Conservation (phyloP, 1,140 invertebrate genomes). For the Orchesella cincta region DNA sequence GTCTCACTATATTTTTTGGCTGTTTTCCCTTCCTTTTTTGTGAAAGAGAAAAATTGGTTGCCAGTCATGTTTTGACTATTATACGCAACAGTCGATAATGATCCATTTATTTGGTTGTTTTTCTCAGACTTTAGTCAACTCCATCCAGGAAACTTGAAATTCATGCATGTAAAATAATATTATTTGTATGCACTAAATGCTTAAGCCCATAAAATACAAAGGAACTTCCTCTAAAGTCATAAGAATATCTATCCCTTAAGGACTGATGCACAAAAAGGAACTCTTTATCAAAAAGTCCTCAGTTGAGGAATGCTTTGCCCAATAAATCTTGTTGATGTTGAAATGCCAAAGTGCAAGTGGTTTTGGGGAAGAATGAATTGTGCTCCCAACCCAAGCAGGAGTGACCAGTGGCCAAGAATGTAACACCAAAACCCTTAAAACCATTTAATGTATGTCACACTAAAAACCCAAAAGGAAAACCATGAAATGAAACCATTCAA, state of each 20-base stretch:
- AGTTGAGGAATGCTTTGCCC: too few species aligned
- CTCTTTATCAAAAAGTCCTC: too few species aligned
- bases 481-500: not conserved
- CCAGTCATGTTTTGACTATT: conserved; percentile 20
- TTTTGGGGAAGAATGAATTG: too few species aligned
- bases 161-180: too few species aligned
- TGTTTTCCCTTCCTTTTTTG: conserved; percentile 6
- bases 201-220: too few species aligned
- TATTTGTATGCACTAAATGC: too few species aligned
- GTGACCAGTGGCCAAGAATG: conserved; percentile 25
- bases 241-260: too few species aligned
- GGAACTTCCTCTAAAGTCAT: too few species aligned
- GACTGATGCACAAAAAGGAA: too few species aligned
- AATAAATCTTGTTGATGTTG: conserved; percentile 1
- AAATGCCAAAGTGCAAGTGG: not conserved
- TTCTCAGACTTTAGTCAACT: too few species aligned
- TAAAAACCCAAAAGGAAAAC: not conserved
- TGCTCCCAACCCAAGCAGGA: conserved; percentile 7
- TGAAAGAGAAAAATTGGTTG: conserved; percentile 2
- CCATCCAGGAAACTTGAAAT: too few species aligned
- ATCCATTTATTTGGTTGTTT: not conserved
- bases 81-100: conserved; percentile 23
- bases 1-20: not conserved
- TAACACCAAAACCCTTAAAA: not conserved
- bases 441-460: conserved; percentile 10